Conservation (phyloP, 2,888 invertebrate species). For the Polydrusus pterygomalis region DNA sequence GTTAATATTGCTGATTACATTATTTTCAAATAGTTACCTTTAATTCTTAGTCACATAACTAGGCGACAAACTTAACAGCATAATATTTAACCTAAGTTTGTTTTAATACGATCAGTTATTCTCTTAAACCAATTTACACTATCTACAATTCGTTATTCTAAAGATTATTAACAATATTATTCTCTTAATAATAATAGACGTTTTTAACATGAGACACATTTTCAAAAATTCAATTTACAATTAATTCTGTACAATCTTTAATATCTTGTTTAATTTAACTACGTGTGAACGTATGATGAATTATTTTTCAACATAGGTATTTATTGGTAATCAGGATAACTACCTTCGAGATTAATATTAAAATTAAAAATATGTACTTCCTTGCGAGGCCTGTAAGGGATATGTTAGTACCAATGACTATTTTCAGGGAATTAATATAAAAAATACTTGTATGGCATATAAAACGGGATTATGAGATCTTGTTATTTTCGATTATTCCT, state of each 20-base stretch:
- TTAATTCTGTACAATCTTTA: no score
- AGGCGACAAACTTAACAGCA: not conserved
- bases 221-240: no score
- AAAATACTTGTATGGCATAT: not conserved
- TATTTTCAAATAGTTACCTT: not conserved
- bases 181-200: not conserved
- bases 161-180: no score
- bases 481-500: no score
- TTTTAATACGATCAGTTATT: not conserved
- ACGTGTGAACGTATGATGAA: not conserved
- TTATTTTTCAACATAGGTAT: not conserved
- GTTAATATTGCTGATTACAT: not conserved
- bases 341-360: constrained; percentile 11
- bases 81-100: not conserved
- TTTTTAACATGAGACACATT: not conserved
- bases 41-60: not conserved
- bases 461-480: no score
- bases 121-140: not conserved
- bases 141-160: not conserved
- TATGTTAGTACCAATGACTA: constrained; percentile 12
- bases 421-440: not conserved
- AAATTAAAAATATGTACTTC: not conserved
- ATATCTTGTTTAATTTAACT: no score
- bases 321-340: not conserved
- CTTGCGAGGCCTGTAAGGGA: constrained; percentile 16